Base-by-base conservation (phyloP, 37 sponge, comb jelly and placozoan species). In the Dysidea cf. avara region DNA sequence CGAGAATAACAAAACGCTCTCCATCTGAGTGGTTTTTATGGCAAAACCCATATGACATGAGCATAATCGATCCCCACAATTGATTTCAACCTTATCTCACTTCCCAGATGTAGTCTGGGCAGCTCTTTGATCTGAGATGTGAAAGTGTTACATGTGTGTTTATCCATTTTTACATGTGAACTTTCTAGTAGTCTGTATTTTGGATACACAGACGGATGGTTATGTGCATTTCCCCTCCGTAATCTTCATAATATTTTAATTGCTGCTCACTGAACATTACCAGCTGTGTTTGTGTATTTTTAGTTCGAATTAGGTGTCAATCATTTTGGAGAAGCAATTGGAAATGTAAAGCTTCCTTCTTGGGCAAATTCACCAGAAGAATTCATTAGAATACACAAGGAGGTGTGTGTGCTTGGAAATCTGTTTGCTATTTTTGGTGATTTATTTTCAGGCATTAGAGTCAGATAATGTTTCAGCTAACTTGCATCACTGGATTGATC, bases 401-500 rank as follows among this genome's bases (percentile, higher is more conserved):
- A 83, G 75, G 89, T 89, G 43, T 36, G 68, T 13, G 22, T 6
- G 29, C 32, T 67, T 60, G 24, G 26, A 60, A n/a, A 25, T 60
- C 12, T 39, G 35, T 76, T 75, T 26, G 14, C 9, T 16, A 21
- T 26, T 14, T 22, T 69, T 64, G n/a, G 50, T 71, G 5, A 62
- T 60, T 80, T 22, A 2, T 36, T 21, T 21, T 4, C 48, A 91
- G 92, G 92, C 92, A 57, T 68, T 91, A 38, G 96, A 94, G 55
- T 87, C 88, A 32, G 91, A 94, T 22, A 76, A 94, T 83, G 96
- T 94, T 5, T 90, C 91, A 11, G 39, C 75, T 22, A 74, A 87
- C 38, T 77, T 94, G 1, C 91, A 94, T 35, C 80, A 87, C 37
- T 94, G 96, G 96, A 90, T 94, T 28, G 96, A 94, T 53, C 78